phyloP scores from a whole-genome alignment of 2,888 invertebrate genomes.

The Hylaea fasciaria region DNA sequence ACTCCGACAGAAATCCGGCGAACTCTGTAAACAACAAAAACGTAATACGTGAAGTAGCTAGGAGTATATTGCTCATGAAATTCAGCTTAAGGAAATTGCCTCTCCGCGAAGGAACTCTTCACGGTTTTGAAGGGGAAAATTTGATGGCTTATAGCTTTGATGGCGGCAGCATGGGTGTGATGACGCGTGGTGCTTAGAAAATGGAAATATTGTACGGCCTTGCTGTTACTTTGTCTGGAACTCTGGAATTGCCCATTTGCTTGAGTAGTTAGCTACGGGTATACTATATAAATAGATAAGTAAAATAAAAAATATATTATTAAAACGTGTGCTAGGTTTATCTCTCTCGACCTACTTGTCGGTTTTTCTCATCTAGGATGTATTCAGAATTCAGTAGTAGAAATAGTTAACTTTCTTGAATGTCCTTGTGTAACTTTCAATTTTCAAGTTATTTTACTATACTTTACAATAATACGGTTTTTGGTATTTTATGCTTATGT shows the following conservation, averaged over 20 bases:
- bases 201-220: constrained; percentile 38
- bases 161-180: constrained; percentile 60
- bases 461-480: no score
- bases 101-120: constrained; percentile 68
- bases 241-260: constrained; percentile 12
- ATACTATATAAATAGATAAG: constrained; percentile 3
- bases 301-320: neutral
- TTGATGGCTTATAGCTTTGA: constrained; percentile 78
- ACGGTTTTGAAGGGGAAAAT: constrained; percentile 72
- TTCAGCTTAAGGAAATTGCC: constrained; percentile 82
- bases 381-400: no score
- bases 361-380: no score
- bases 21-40: constrained; percentile 56
- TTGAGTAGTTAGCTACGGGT: neutral
- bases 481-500: no score
- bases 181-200: constrained; percentile 57
- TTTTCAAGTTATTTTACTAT: no score
- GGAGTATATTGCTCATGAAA: constrained; percentile 77
- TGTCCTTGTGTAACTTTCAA: no score
- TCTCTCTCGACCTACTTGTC: no score
- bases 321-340: no score
- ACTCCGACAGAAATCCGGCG: constrained; percentile 57
- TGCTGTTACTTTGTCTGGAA: constrained; percentile 12
- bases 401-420: no score
- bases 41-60: constrained; percentile 66